These are phyloP conservation scores for Albula goreensis DNA, from an alignment of 2,113 vertebrate species.

Conservation along the genomic window DNA sequence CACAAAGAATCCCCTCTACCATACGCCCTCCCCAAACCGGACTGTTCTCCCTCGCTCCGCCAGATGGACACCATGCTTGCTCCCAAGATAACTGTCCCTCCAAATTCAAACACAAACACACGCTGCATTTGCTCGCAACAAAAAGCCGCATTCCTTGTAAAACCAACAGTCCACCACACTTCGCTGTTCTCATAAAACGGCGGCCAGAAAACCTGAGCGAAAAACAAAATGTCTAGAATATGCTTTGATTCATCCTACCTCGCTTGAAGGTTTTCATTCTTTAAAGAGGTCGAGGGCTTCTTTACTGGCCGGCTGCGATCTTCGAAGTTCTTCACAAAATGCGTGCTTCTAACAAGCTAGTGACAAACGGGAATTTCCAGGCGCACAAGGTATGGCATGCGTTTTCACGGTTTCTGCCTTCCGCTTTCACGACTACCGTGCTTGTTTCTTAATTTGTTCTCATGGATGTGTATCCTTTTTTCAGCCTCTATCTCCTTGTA, in stretches of 20 bases:
- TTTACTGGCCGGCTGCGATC: slow-evolving; percentile 61
- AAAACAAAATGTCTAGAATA: neutral
- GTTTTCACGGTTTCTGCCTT: neutral
- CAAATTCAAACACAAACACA: slow-evolving; percentile 66
- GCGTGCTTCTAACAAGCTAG: slow-evolving; percentile 58
- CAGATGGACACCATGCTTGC: slow-evolving; percentile 73
- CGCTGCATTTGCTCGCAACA: slow-evolving; percentile 56
- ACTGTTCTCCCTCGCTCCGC: slow-evolving; percentile 53
- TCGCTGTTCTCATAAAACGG: neutral
- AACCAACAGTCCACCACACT: slow-evolving; percentile 43
- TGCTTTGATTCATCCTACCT: slow-evolving; percentile 56
- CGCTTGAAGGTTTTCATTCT: slow-evolving; percentile 77
- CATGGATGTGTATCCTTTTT: slow-evolving; percentile 8
- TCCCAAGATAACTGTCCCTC: slow-evolving; percentile 62
- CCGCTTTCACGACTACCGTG: neutral
- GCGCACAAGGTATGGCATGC: slow-evolving; percentile 36
- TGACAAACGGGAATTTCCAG: slow-evolving; percentile 52
- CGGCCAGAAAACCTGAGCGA: neutral
- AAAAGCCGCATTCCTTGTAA: slow-evolving; percentile 53
- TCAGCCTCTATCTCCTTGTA: slow-evolving; percentile 36
- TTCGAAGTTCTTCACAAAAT: slow-evolving; percentile 66
- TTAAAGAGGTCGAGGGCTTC: slow-evolving; percentile 58
- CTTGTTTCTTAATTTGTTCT: slow-evolving; percentile 21
- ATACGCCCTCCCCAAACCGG: slow-evolving; percentile 48
- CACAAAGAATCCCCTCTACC: slow-evolving; percentile 55